Percentiles rank a stretch among this genome's conserved stretches.
phyloP scores from a whole-genome alignment of 2,888 invertebrate species.

The Synergus laeviventris region DNA sequence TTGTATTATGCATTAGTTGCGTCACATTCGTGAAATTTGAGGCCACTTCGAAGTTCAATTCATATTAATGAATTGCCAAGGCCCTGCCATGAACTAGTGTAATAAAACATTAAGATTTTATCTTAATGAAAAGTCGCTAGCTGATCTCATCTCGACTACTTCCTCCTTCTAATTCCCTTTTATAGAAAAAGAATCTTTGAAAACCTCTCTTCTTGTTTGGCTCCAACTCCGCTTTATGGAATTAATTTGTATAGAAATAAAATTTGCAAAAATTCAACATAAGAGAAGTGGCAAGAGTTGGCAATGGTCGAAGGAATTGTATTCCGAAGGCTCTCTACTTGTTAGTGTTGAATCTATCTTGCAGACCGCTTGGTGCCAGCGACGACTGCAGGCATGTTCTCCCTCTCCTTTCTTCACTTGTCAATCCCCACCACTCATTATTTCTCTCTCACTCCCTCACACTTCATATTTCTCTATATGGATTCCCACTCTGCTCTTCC shows the following conservation, averaged over 20 bases:
- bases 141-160: not conserved
- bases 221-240: not conserved
- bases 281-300: not conserved
- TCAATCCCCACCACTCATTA: not conserved
- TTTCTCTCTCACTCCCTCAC: not conserved
- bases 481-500: not conserved
- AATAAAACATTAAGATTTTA: not conserved
- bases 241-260: not conserved
- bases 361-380: constrained; percentile 33
- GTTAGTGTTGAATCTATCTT: not conserved
- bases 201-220: too few relatives aligned
- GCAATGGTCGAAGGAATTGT: constrained; percentile 1
- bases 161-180: not conserved
- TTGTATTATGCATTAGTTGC: not conserved
- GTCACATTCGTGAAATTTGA: constrained; percentile 6
- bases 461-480: constrained; percentile 13
- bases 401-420: not conserved
- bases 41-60: not conserved
- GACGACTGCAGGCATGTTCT: constrained; percentile 1
- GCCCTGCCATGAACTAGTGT: not conserved
- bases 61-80: not conserved
- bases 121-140: not conserved
- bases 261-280: not conserved
- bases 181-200: too few relatives aligned
- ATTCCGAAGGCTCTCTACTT: constrained; percentile 12